Evolutionary conservation across 1,140 invertebrate genomes (phyloP).

Genomic region (Grapholita molesta): DNA sequence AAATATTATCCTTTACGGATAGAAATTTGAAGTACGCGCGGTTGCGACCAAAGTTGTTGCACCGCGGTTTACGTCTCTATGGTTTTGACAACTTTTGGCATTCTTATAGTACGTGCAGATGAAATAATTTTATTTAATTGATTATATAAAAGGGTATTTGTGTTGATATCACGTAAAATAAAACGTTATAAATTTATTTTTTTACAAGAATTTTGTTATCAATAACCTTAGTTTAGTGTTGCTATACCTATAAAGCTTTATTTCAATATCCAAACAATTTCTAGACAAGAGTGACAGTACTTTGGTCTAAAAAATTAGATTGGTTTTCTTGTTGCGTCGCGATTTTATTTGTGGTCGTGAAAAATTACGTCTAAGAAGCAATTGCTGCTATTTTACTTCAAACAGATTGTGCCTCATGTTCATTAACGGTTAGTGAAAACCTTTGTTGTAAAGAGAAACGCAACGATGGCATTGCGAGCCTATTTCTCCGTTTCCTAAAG

Average conservation of each 20-base stretch:
- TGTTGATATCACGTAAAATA: too few species aligned
- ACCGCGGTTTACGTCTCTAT: too few species aligned
- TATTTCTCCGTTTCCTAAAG: constrained; percentile 29
- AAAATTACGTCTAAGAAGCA: not conserved
- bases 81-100: too few species aligned
- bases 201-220: too few species aligned
- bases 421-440: not conserved
- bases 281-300: not conserved
- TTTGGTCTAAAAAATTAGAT: constrained; percentile 3
- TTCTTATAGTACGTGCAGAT: too few species aligned
- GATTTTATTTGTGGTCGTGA: not conserved
- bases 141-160: too few species aligned
- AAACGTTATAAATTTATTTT: too few species aligned
- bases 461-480: constrained; percentile 25
- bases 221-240: not conserved
- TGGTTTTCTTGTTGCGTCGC: constrained; percentile 16
- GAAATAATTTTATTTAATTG: too few species aligned
- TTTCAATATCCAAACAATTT: constrained; percentile 5
- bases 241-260: not conserved
- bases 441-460: not conserved
- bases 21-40: too few species aligned
- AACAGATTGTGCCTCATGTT: not conserved
- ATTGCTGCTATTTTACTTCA: not conserved
- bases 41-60: too few species aligned
- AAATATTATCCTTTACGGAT: too few species aligned